Percentiles rank a stretch among this genome's conserved stretches.
Conservation (phyloP, 2,888 invertebrate species). For the Plebejus argus region DNA sequence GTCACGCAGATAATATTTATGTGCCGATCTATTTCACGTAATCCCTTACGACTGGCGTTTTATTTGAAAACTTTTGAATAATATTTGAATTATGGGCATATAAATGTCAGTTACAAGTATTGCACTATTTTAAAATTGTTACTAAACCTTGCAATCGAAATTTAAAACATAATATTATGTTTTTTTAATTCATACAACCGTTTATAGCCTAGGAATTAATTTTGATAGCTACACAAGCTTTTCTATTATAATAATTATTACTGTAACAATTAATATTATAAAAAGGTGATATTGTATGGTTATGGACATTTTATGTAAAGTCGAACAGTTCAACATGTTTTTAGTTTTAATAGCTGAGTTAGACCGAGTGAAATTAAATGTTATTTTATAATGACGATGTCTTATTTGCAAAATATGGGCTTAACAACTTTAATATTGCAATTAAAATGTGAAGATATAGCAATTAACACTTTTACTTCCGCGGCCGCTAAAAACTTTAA, state of each 20-base stretch:
- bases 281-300: neutral
- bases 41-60: neutral
- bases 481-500: neutral
- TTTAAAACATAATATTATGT: too few species aligned
- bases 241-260: neutral
- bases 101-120: neutral
- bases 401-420: neutral
- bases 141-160: neutral
- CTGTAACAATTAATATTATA: neutral
- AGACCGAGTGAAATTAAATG: neutral
- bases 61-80: neutral
- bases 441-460: neutral
- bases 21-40: neutral
- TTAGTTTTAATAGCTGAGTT: neutral
- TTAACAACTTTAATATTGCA: slow-evolving; percentile 5
- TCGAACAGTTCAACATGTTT: slow-evolving; percentile 2
- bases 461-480: slow-evolving; percentile 5
- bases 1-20: slow-evolving; percentile 11
- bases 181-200: neutral
- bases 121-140: neutral
- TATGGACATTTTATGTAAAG: slow-evolving; percentile 4
- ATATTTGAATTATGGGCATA: neutral
- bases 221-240: neutral
- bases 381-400: neutral
- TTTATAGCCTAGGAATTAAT: neutral